These are phyloP conservation scores for Agrochola lota DNA, from an alignment of 2,888 invertebrate genomes.

Conservation along the genomic window DNA sequence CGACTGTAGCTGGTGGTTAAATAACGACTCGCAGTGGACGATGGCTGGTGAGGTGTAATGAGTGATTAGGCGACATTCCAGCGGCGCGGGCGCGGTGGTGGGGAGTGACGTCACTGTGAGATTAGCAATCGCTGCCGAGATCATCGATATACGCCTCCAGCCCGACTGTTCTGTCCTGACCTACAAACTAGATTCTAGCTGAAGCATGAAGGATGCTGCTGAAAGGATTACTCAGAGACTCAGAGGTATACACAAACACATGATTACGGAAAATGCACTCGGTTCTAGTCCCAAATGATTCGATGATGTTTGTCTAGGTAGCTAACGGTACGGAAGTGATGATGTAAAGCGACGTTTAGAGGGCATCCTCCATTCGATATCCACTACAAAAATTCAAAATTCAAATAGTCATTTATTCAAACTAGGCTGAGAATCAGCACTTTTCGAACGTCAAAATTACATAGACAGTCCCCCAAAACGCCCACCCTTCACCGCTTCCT, in stretches of 20 bases:
- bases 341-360: background rate
- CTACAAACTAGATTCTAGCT: background rate
- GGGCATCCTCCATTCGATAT: too few species aligned
- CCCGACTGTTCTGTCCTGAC: background rate
- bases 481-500: too few species aligned
- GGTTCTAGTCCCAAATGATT: background rate
- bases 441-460: too few species aligned
- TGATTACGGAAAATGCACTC: background rate
- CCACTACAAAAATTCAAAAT: too few species aligned
- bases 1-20: conserved; percentile 43
- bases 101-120: conserved; percentile 9
- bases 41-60: conserved; percentile 30
- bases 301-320: background rate
- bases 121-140: conserved; percentile 3
- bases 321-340: background rate
- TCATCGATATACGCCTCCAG: background rate
- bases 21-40: conserved; percentile 23
- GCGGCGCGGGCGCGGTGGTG: background rate
- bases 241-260: background rate
- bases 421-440: too few species aligned
- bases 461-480: too few species aligned
- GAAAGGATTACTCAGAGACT: background rate
- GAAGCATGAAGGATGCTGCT: background rate
- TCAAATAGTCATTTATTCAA: too few species aligned
- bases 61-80: conserved; percentile 61